These are phyloP conservation scores for Acanthurus leucopareius DNA, from an alignment of 2,797 vertebrate species.

Conservation along the genomic window DNA sequence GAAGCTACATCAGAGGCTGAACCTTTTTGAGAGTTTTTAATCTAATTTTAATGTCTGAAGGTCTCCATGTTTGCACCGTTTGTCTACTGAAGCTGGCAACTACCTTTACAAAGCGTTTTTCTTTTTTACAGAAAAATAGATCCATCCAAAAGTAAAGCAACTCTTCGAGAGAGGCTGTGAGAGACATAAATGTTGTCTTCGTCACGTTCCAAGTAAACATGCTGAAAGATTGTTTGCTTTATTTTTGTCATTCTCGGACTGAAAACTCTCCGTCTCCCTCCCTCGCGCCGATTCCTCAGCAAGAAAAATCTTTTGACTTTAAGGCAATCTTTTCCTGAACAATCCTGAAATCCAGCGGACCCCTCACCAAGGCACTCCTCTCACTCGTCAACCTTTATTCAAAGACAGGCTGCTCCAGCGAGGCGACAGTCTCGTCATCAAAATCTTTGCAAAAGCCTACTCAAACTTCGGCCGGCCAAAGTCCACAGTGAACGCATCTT, in stretches of 20 bases:
- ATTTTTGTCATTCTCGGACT: conserved; percentile 48
- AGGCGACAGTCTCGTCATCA: conserved; percentile 59
- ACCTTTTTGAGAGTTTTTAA: conserved; percentile 46
- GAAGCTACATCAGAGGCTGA: conserved; percentile 83
- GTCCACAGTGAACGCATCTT: conserved; percentile 80
- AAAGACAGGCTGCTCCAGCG: conserved; percentile 58
- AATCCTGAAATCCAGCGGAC: conserved; percentile 77
- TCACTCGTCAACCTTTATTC: conserved; percentile 60
- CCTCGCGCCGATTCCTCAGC: conserved; percentile 31
- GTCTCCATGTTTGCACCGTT: conserved; percentile 62
- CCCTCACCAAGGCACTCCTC: conserved; percentile 85
- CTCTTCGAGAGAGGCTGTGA: conserved; percentile 77
- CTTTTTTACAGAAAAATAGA: conserved; percentile 84
- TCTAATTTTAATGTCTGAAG: conserved; percentile 51
- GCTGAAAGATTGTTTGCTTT: conserved; percentile 83
- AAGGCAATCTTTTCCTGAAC: conserved; percentile 86
- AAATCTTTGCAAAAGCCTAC: conserved; percentile 61
- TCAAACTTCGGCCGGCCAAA: conserved; percentile 56
- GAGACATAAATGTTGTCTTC: conserved; percentile 69
- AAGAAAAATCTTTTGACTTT: conserved; percentile 69
- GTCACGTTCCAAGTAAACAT: conserved; percentile 84
- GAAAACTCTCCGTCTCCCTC: conserved; percentile 40
- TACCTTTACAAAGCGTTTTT: conserved; percentile 74
- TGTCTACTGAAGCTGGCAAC: conserved; percentile 78
- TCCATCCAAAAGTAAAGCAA: conserved; percentile 83